Evolutionary conservation across 2,797 vertebrate species (phyloP), one percentile per base, ranked within the genome.

Genomic region (Rhinophrynus dorsalis): DNA sequence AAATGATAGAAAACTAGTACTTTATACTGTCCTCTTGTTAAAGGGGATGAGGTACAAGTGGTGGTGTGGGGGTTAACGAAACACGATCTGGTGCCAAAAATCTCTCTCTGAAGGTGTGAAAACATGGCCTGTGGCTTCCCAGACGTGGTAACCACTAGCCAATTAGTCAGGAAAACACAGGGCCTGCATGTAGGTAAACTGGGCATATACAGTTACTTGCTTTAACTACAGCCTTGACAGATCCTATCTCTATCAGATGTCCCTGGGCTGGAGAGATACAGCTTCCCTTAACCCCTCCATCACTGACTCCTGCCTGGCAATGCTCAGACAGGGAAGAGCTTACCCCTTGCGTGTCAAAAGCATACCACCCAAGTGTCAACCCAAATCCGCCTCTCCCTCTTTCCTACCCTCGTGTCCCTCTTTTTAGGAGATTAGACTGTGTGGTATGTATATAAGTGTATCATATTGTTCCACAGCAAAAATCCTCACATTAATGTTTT

Each of bases 121-220:
- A 68, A 68, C 55, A 60, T 6, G 30, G 33, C 56, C 45, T 42
- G 32, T 32, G 32, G 29, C 56, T 52, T 60, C 11, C 33, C 66
- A 30, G 45, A 51, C 18, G 21, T 42, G 45, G 33, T 33, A 42
- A 59, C 45, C 21, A 50, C 30, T 35, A 37, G 44, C 42, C 55
- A 68, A 60, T 60, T 68, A 60, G 40, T 20, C 13, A 68, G 48
- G 24, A 42, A 68, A 68, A 59, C 66, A 59, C 45, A 60, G 45
- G 42, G 47, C 45, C 23, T 51, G 45, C 60, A 51, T 51, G 23
- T 58, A 51, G 56, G 56, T 68, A 68, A 68, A 60, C 26, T 23
- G 45, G 17, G 24, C 9, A 52, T 51, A 68, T 68, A 60, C 55
- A 59, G 17, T 68, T 68, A 60, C 66, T 44, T 13, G 24, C 29